Conservation (phyloP, 2,888 invertebrate species). For the Watsonalla binaria region DNA sequence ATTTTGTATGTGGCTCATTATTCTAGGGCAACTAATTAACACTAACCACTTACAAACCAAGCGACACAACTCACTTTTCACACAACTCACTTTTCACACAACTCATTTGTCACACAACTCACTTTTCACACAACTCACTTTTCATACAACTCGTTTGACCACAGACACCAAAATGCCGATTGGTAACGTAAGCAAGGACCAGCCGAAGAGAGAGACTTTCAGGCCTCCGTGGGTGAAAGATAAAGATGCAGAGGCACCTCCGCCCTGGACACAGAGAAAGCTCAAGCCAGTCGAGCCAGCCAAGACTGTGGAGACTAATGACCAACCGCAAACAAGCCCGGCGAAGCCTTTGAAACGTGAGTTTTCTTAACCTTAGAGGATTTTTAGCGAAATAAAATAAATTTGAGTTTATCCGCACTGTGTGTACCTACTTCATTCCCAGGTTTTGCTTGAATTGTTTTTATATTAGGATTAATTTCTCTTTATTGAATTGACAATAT, state of each 20-base stretch:
- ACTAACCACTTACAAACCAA: no score
- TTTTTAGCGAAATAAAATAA: no score
- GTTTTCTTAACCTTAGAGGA: conserved; percentile 10
- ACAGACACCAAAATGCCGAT: conserved; percentile 56
- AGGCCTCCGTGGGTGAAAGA: conserved; percentile 88
- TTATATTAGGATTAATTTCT: no score
- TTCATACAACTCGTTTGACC: conserved; percentile 7
- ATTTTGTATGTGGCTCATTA: no score
- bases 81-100: conserved; percentile 3
- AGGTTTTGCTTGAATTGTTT: no score
- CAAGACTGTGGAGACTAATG: conserved; percentile 33
- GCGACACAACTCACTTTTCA: neutral
- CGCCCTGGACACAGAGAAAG: conserved; percentile 81
- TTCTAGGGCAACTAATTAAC: no score
- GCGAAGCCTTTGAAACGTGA: conserved; percentile 60
- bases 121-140: conserved; percentile 1
- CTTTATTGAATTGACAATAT: no score
- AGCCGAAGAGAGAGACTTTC: conserved; percentile 81
- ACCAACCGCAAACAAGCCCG: conserved; percentile 20
- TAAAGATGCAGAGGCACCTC: conserved; percentile 78
- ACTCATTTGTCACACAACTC: neutral
- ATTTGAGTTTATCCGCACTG: no score
- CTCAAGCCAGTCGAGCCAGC: conserved; percentile 60
- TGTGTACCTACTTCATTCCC: no score
- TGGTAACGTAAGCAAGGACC: conserved; percentile 72